These are phyloP conservation scores for Drosophila mulleri DNA, from an alignment of 2,888 invertebrate species.

Conservation along the genomic window DNA sequence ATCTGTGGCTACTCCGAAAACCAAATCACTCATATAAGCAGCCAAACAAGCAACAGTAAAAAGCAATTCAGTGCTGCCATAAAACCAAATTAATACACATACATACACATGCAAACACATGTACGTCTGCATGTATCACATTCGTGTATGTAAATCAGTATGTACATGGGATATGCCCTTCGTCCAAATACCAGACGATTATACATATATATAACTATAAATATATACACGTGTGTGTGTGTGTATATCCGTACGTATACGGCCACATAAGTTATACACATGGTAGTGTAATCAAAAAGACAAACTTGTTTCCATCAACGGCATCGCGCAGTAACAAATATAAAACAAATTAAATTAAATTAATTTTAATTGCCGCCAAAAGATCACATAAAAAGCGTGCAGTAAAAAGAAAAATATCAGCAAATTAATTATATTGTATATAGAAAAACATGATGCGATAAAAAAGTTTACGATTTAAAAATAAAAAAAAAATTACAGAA, in stretches of 20 bases:
- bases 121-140: slow-evolving; percentile 1
- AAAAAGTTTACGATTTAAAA: slow-evolving; percentile 68
- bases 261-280: slow-evolving; percentile 10
- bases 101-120: slow-evolving; percentile 27
- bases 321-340: slow-evolving; percentile 57
- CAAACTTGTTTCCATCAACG: slow-evolving; percentile 65
- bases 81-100: slow-evolving; percentile 71
- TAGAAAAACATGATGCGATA: slow-evolving; percentile 71
- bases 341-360: slow-evolving; percentile 77
- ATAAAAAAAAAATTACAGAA: slow-evolving; percentile 38
- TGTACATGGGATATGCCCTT: slow-evolving; percentile 55
- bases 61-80: slow-evolving; percentile 71
- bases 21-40: slow-evolving; percentile 63
- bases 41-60: slow-evolving; percentile 71
- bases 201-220: not conserved
- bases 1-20: slow-evolving; percentile 62
- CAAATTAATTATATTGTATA: slow-evolving; percentile 77
- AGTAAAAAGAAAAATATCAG: slow-evolving; percentile 74
- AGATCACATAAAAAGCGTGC: slow-evolving; percentile 76
- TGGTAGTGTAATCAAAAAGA: slow-evolving; percentile 61
- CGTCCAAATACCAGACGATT: slow-evolving; percentile 35
- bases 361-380: slow-evolving; percentile 76
- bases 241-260: not conserved
- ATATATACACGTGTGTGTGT: not conserved
- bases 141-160: slow-evolving; percentile 41